phyloP scores from a whole-genome alignment of 2,797 vertebrate species.

The Eremophila alpestris region DNA sequence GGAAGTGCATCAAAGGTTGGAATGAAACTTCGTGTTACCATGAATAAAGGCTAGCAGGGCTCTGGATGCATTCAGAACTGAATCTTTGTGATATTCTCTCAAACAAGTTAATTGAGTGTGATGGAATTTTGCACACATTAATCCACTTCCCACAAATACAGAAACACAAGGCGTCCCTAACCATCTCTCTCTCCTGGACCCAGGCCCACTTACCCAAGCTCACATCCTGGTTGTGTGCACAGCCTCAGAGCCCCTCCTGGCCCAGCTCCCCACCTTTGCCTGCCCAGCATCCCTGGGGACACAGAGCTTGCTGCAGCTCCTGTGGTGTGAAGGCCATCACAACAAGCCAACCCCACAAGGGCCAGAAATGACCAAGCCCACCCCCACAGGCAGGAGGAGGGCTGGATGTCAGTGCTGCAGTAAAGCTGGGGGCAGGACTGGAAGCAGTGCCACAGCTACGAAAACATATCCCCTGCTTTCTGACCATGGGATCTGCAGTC shows the following conservation, averaged over 20 bases:
- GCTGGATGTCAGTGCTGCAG: background rate
- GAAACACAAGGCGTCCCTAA: background rate
- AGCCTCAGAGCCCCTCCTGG: background rate
- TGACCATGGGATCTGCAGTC: background rate
- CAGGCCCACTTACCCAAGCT: background rate
- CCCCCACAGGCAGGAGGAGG: background rate
- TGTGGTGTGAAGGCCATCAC: fast-evolving
- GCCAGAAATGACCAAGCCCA: background rate
- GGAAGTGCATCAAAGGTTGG: slow-evolving; percentile 28
- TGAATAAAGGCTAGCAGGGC: slow-evolving; percentile 9
- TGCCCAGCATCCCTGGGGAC: background rate
- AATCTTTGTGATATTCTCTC: slow-evolving; percentile 5
- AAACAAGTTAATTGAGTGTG: background rate
- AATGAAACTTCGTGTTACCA: background rate
- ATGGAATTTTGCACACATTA: background rate
- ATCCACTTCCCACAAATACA: background rate
- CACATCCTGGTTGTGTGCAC: background rate
- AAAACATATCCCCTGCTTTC: background rate
- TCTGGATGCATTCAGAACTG: slow-evolving; percentile 39
- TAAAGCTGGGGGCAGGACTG: background rate
- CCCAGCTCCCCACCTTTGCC: background rate
- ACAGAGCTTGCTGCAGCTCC: background rate
- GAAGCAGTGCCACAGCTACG: background rate
- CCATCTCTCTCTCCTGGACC: background rate
- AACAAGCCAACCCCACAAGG: background rate